These are phyloP conservation scores for Hemithea aestivaria DNA, from an alignment of 2,888 invertebrate genomes.

Conservation along the genomic window DNA sequence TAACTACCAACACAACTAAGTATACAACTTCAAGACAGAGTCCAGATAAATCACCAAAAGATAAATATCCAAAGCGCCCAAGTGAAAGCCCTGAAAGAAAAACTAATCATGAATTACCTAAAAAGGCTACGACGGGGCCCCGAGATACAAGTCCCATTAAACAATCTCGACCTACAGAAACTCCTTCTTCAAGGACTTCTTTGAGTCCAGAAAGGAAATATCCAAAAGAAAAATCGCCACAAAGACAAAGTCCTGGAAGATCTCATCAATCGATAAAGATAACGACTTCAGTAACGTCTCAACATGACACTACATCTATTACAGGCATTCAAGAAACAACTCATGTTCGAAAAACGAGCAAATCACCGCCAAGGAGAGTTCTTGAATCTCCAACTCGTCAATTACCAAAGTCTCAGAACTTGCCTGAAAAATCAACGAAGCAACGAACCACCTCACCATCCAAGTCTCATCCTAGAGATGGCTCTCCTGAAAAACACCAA, in stretches of 20 bases:
- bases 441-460: conserved; percentile 15
- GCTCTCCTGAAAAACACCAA: conserved; percentile 21
- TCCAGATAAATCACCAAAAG: conserved; percentile 9
- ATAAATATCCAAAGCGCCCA: not conserved
- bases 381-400: conserved; percentile 25
- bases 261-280: conserved; percentile 18
- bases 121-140: not conserved
- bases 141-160: conserved; percentile 9
- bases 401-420: conserved; percentile 8
- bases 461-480: conserved; percentile 8
- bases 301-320: conserved; percentile 23
- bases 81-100: conserved; percentile 28
- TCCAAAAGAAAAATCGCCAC: conserved; percentile 16
- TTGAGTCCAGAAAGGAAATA: conserved; percentile 21
- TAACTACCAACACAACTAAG: conserved; percentile 16
- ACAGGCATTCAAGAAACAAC: conserved; percentile 18
- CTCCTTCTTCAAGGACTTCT: not conserved
- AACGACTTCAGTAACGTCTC: conserved; percentile 24
- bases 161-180: conserved; percentile 18
- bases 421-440: conserved; percentile 3
- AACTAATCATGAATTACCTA: not conserved
- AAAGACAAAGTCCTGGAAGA: conserved; percentile 14
- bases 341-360: conserved; percentile 4
- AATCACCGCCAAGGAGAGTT: conserved; percentile 15
- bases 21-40: conserved; percentile 10